phyloP scores from a whole-genome alignment of 2,113 vertebrate genomes.

The Loxodonta africana region DNA sequence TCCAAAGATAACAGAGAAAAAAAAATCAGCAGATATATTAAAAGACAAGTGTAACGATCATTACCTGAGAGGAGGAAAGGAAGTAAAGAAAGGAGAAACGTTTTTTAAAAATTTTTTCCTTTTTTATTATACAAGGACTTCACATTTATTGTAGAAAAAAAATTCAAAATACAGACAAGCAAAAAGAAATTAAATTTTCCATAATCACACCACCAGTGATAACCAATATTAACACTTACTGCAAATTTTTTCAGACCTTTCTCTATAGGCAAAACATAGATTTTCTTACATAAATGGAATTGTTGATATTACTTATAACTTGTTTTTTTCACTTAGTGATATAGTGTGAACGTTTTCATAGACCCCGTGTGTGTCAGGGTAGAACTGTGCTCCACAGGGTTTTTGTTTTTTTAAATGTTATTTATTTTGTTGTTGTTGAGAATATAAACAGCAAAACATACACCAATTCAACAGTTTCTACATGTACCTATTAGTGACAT shows the following conservation, averaged over 20 bases:
- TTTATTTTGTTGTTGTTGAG: neutral
- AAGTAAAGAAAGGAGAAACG: neutral
- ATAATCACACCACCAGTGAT: neutral
- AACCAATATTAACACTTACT: neutral
- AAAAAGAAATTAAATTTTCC: neutral
- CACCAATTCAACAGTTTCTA: neutral
- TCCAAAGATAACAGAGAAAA: constrained; percentile 20
- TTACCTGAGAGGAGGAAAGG: neutral
- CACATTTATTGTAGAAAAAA: too few relatives aligned
- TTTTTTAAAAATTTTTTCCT: neutral
- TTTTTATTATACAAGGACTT: neutral
- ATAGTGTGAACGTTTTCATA: neutral
- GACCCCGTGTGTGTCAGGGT: neutral
- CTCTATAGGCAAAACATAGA: neutral
- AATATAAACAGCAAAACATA: neutral
- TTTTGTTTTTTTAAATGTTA: neutral
- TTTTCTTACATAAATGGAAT: neutral
- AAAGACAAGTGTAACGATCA: neutral
- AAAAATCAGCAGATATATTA: neutral
- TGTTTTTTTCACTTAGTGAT: neutral
- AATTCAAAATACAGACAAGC: too few relatives aligned
- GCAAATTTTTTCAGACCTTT: neutral
- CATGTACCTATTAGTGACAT: neutral
- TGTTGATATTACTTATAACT: neutral
- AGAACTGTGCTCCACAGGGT: neutral